These are phyloP conservation scores for Trididemnum miniatum DNA, from an alignment of 23 tunicate genomes.

Conservation along the genomic window DNA sequence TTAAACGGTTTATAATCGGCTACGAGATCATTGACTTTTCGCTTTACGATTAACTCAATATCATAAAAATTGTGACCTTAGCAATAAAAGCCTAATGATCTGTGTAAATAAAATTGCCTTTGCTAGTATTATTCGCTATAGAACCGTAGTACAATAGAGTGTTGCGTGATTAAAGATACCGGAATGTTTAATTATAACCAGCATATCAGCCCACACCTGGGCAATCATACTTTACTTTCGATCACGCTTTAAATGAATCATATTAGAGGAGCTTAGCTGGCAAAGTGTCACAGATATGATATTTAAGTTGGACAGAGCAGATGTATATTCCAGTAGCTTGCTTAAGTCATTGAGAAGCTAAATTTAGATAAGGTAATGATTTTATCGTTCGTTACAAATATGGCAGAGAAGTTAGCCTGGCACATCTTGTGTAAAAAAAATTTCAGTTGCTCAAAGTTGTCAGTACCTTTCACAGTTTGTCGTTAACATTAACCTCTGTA, in stretches of 20 bases:
- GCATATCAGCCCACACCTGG: not conserved
- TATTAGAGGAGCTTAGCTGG: no score
- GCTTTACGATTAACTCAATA: slow-evolving; percentile 13
- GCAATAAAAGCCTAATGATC: not conserved
- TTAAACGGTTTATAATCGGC: no score
- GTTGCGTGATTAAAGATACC: not conserved
- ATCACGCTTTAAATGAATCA: no score
- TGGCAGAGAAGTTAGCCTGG: no score
- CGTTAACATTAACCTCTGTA: not conserved
- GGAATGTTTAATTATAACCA: not conserved
- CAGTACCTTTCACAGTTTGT: not conserved
- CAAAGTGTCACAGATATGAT: no score
- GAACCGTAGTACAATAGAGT: not conserved
- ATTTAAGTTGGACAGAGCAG: no score
- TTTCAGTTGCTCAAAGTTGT: not conserved
- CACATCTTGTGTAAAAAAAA: no score
- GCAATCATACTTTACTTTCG: no score
- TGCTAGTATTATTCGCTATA: not conserved
- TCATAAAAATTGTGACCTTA: slow-evolving; percentile 6
- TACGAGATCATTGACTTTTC: not conserved
- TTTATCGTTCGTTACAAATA: no score
- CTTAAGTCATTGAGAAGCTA: no score
- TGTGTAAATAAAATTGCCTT: not conserved
- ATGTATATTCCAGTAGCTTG: no score
- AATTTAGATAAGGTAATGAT: no score